phyloP scores from a whole-genome alignment of 2,888 invertebrate species.

The Taenaris catops region DNA sequence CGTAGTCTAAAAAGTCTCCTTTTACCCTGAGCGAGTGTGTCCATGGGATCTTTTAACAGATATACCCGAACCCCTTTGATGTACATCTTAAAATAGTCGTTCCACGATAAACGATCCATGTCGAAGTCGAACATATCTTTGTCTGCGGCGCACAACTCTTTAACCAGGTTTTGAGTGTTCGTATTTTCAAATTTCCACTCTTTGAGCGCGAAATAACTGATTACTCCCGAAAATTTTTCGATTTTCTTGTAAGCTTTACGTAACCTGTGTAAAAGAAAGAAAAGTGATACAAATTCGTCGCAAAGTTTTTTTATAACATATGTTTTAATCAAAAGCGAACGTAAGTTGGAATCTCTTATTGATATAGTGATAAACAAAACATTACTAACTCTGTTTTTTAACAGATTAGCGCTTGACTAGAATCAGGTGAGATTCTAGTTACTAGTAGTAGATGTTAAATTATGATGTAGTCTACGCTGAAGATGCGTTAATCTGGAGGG shows the following conservation, averaged over 20 bases:
- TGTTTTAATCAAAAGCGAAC: too few species aligned
- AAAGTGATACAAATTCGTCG: too few species aligned
- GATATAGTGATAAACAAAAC: too few species aligned
- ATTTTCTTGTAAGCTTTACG: constrained; percentile 86
- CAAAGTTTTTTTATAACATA: too few species aligned
- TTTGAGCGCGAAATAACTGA: constrained; percentile 86
- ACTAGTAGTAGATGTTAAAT: too few species aligned
- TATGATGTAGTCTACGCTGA: too few species aligned
- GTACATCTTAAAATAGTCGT: constrained; percentile 83
- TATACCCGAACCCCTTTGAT: constrained; percentile 85
- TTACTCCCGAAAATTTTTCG: constrained; percentile 83
- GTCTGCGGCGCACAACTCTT: constrained; percentile 77
- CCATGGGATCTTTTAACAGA: constrained; percentile 86
- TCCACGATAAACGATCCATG: constrained; percentile 83
- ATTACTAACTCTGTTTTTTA: too few species aligned
- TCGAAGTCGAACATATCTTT: constrained; percentile 83
- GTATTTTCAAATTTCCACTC: constrained; percentile 85
- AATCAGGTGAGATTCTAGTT: too few species aligned
- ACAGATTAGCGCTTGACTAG: too few species aligned
- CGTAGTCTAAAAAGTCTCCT: constrained; percentile 53
- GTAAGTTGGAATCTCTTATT: too few species aligned
- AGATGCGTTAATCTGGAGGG: too few species aligned
- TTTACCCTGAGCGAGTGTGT: constrained; percentile 81
- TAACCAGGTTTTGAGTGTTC: constrained; percentile 75
- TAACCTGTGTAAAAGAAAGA: constrained; percentile 72